phyloP scores from a whole-genome alignment of 2,113 vertebrate genomes.

The Corydoras sp. region DNA sequence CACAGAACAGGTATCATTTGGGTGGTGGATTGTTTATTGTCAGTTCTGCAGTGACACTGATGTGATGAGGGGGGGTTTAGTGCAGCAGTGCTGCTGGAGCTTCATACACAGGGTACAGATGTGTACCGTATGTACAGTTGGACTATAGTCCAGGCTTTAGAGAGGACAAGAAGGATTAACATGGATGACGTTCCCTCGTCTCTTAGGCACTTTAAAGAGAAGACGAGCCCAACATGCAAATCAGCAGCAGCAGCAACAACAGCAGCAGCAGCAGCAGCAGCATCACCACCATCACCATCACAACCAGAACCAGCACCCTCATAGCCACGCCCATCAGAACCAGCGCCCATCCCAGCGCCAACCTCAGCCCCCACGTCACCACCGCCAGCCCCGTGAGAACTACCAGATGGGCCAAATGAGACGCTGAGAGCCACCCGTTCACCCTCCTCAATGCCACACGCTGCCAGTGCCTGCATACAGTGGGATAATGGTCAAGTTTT shows the following conservation, averaged over 20 bases:
- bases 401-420: slow-evolving; percentile 99
- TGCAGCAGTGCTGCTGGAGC: no score
- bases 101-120: no score
- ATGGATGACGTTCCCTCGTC: neutral
- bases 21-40: no score
- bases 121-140: no score
- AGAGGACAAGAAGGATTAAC: no score
- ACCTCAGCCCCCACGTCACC: slow-evolving; percentile 82
- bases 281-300: slow-evolving; percentile 35
- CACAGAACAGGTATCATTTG: no score
- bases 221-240: slow-evolving; percentile 82
- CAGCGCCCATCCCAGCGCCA: slow-evolving; percentile 59
- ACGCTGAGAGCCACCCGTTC: slow-evolving; percentile 69
- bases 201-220: slow-evolving; percentile 93
- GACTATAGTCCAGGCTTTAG: no score
- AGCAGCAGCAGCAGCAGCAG: slow-evolving; percentile 56
- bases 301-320: slow-evolving; percentile 30
- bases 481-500: slow-evolving; percentile 62
- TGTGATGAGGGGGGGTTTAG: no score
- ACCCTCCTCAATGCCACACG: slow-evolving; percentile 38
- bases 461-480: slow-evolving; percentile 98
- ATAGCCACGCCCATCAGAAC: slow-evolving; percentile 53
- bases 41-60: no score
- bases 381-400: slow-evolving; percentile 87
- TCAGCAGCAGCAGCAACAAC: slow-evolving; percentile 66